These are phyloP conservation scores for Ianthella basta DNA, from an alignment of 37 sponge, comb jelly and placozoan genomes.

Conservation along the genomic window DNA sequence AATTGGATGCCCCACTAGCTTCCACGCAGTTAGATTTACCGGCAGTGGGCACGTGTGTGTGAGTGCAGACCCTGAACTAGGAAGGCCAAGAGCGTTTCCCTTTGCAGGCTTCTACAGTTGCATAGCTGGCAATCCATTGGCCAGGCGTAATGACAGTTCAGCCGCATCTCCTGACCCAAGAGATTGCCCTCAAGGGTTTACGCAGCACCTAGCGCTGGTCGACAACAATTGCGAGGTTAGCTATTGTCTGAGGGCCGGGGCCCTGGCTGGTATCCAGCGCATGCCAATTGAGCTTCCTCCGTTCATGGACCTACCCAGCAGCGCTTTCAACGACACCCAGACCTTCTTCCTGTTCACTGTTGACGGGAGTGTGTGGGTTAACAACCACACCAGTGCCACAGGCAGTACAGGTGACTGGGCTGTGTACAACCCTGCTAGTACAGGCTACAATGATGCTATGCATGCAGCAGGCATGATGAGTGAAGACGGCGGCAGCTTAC, in stretches of 20 bases:
- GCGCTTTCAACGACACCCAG: conserved; percentile 2
- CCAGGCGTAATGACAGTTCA: neutral
- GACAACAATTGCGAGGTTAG: conserved; percentile 74
- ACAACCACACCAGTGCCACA: neutral
- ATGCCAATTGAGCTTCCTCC: conserved; percentile 1
- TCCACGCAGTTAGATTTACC: conserved; percentile 22
- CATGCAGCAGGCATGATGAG: too few species aligned
- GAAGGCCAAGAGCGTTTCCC: conserved; percentile 33
- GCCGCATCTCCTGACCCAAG: conserved; percentile 24
- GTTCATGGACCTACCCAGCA: conserved; percentile 10
- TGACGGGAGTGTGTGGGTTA: conserved; percentile 9
- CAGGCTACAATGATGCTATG: too few species aligned
- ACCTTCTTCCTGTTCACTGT: neutral
- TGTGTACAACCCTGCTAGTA: too few species aligned
- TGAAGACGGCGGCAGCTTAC: too few species aligned
- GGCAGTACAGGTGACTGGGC: neutral
- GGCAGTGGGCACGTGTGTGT: conserved; percentile 40
- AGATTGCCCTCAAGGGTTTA: conserved; percentile 62
- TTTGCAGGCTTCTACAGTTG: conserved; percentile 72
- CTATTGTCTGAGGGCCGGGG: conserved; percentile 54
- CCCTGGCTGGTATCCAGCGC: conserved; percentile 13
- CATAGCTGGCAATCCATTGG: conserved; percentile 46
- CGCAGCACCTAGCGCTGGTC: conserved; percentile 58
- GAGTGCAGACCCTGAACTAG: conserved; percentile 47
- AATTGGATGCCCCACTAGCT: conserved; percentile 38